Base-by-base conservation (phyloP, 1,140 invertebrate genomes). In the Brachionus paranguensis region DNA sequence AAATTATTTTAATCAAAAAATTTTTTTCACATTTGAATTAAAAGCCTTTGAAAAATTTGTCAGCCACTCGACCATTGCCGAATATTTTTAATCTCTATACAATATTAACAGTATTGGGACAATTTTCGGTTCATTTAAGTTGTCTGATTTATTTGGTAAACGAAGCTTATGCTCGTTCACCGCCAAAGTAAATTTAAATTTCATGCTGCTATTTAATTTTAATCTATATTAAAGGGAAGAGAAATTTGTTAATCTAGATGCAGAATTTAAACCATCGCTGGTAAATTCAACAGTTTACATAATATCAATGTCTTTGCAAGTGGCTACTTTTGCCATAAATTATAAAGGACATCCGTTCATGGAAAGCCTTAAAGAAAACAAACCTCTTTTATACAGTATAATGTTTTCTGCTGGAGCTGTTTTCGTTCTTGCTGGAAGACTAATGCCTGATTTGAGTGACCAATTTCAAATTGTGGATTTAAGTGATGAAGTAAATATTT, bases 31-130 rank as follows among this genome's bases (percentile, higher is more conserved):
- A 12, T 76, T 50, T 78, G 88, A 88, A 74, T 86, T 91, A 91
- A 65, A 90, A 97, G 93, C 98, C 98, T 0, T 88, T 99, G 76
- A 96, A 96, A 89, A 93, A 92, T 0, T 90, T 99, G 43, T 99
- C 97, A 0, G 95, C 94, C 88, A 93, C 97, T 88, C 92, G 97
- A 70, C 98, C 98, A 24, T 91, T 99, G 85, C 95, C 98, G 65
- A 99, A 99, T 89, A 99, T 99, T 85, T 99, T 99, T 89, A 99
- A 99, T 91, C 88, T 95, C 8, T 99, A 99, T 88, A 99, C 97
- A 0, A 93, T 99, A 81, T 90, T 96, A 74, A 99, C 98, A 11
- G 97, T 99, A 29, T 90, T 98, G 11, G 89, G 94, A 6, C 98
- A 99, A 90, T 99, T 99, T 90, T 91, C 93, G 55, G 94, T 99